Evolutionary conservation across 2,888 invertebrate species (phyloP), one percentile per base, ranked within the genome.

Genomic region (Sesamia inferens): DNA sequence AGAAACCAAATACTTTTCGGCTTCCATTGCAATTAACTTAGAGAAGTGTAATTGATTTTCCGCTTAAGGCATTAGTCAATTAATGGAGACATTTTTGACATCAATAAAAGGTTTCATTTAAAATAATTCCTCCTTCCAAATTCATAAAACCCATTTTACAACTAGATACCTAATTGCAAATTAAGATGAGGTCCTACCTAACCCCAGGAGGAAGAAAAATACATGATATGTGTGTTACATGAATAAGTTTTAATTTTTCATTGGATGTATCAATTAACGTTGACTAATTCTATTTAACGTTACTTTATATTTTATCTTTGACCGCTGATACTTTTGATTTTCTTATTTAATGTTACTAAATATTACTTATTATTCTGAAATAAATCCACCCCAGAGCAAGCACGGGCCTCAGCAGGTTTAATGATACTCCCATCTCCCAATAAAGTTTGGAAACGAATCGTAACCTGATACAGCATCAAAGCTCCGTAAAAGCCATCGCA

Each of bases 391-490:
- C 51, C 22, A 5, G 51, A 42, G 16, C 44, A 51, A 66, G 55
- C 66, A 70, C 61, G 65, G 82, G 70, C 79, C 76, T 58, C 59
- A 72, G 39, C 61, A 24, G 63, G 67, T 79, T 85, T 85, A 85
- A 86, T 84, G 79, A 85, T 84, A 76, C 76, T 80, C 85, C 85
- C 85, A 89, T 76, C 81, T 83, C 84, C 84, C 84, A 89, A 88
- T 88, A 86, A 85, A 85, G 82, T 88, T 87, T 85, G 78, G 79
- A 85, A 89, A 89, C 77, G 84, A 84, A 83, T 88, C 87, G 91
- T 91, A 91, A 92, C 90, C 86, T 80, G 87, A 91, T 89, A 88
- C 82, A 88, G 85, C 90, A 88, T 93, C 91, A 92, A 92, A 93
- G 87, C 88, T 76, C 76, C 79, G 79, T 87, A 75, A 88, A 88